Conservation (phyloP, 2,113 vertebrate species). For the Tautogolabrus adspersus region DNA sequence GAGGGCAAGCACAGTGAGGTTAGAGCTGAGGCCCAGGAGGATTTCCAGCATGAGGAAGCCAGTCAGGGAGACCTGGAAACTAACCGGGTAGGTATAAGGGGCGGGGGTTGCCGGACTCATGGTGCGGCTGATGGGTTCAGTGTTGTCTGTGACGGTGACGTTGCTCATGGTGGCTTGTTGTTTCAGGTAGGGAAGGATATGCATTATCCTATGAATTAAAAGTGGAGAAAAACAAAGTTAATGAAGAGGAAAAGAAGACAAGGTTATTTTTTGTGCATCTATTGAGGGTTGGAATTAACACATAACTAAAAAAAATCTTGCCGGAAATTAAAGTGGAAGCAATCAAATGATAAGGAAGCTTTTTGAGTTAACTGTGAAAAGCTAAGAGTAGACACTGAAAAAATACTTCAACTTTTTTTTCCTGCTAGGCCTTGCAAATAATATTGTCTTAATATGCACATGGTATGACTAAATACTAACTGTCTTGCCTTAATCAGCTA, state of each 20-base stretch:
- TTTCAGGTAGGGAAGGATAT: constrained; percentile 89
- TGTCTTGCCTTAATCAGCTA: constrained; percentile 29
- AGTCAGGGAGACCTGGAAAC: constrained; percentile 97
- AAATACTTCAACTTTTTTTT: constrained; percentile 13
- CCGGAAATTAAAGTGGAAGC: constrained; percentile 19
- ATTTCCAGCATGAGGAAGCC: constrained; percentile 98
- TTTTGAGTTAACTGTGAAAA: constrained; percentile 40
- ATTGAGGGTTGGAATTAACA: constrained; percentile 9
- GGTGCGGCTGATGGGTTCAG: constrained; percentile 89
- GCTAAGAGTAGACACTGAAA: constrained; percentile 20
- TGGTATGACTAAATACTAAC: constrained; percentile 36
- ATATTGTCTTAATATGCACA: constrained; percentile 11
- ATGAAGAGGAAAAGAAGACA: constrained; percentile 8
- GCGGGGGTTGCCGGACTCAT: constrained; percentile 89
- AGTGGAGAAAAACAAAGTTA: constrained; percentile 3
- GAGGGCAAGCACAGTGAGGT: constrained; percentile 97
- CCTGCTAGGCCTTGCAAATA: constrained; percentile 14
- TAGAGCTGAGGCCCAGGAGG: constrained; percentile 96
- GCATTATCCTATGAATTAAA: constrained; percentile 92
- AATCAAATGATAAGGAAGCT: constrained; percentile 22
- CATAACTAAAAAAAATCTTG: constrained; percentile 15
- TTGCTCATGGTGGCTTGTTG: constrained; percentile 97
- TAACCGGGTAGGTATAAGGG: constrained; percentile 87
- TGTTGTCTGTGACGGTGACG: constrained; percentile 95
- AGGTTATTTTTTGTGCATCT: constrained; percentile 7